Conservation (phyloP, 2,113 vertebrate genomes). For the Notothenia rossii region DNA sequence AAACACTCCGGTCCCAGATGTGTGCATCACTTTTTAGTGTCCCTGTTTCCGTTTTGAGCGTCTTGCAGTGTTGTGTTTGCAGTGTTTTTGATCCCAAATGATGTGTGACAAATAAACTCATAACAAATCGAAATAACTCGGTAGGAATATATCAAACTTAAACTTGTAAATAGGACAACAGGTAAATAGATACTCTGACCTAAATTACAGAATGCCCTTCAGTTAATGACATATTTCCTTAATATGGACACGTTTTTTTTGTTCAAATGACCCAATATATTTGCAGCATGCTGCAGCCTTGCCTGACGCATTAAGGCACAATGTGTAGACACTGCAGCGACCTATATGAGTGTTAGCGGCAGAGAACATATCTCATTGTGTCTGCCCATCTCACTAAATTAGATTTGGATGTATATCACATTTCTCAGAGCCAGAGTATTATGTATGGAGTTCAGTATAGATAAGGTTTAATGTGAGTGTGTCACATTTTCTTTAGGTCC, state of each 20-base stretch:
- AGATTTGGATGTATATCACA: neutral
- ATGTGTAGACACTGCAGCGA: neutral
- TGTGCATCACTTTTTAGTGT: too few relatives aligned
- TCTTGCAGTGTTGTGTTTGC: too few relatives aligned
- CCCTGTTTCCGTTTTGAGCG: too few relatives aligned
- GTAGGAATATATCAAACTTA: too few relatives aligned
- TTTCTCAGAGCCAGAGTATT: neutral
- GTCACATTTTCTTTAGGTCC: neutral
- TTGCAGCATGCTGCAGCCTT: neutral
- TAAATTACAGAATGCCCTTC: neutral
- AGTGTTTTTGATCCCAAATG: neutral
- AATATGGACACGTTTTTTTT: neutral
- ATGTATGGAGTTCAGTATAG: neutral
- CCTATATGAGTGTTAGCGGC: conserved; percentile 3
- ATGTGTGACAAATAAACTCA: neutral
- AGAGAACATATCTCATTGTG: conserved; percentile 4
- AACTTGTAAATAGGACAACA: neutral
- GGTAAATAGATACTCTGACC: neutral
- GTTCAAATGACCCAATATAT: conserved; percentile 7
- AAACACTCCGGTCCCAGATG: too few relatives aligned
- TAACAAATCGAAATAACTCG: neutral
- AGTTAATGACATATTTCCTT: conserved; percentile 4
- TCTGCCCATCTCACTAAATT: neutral
- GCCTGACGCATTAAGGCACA: neutral
- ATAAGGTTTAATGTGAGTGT: neutral